Evolutionary conservation across 92 coral and sea anemone species (phyloP), one percentile per base, ranked within the genome.

Genomic region (Parazoanthus atlanticus): DNA sequence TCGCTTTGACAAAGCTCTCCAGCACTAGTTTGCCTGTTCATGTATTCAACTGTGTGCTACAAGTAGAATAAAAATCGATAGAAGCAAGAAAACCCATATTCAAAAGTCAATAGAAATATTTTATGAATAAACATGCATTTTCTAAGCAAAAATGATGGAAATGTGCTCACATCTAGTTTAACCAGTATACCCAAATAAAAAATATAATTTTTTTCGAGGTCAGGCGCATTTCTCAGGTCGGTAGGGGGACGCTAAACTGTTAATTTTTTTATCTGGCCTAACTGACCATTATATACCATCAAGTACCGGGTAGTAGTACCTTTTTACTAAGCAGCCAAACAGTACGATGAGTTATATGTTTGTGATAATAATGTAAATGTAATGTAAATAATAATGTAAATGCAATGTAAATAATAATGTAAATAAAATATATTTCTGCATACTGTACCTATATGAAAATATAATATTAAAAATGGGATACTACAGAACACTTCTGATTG

Each of bases 391-490:
- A 69, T 6, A 69, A 69, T 69, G 74, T 69, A 69, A 69, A 69
- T 69, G n/a, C n/a, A n/a, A 69, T 69, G 74, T 69, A 69, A 69
- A 69, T 69, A 69, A 69, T 6, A 69, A 69, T 69, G 74, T 69
- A 69, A 69, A 69, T 69, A 69, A 69, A 69, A 29, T 29, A 69
- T 69, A 69, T 69, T 69, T 69, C 74, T 69, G 74, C 74, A 69
- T 69, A 69, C 10, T 69, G 74, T 69, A 69, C 74, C n/a, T 69
- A 69, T 69, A 69, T 69, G 74, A 69, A 69, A 69, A 69, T 69
- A 69, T 6, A 69, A 69, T 69, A 69, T 56, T 56, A 69, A 69
- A 25, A 69, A 69, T 69, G 74, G 71, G 7, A 43, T 43, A 65
- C 71, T 65, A 65, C 71, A 65, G 28, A n/a, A 65, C 71, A 65